phyloP scores from a whole-genome alignment of 2,797 vertebrate species.

The Periophthalmus magnuspinnatus region DNA sequence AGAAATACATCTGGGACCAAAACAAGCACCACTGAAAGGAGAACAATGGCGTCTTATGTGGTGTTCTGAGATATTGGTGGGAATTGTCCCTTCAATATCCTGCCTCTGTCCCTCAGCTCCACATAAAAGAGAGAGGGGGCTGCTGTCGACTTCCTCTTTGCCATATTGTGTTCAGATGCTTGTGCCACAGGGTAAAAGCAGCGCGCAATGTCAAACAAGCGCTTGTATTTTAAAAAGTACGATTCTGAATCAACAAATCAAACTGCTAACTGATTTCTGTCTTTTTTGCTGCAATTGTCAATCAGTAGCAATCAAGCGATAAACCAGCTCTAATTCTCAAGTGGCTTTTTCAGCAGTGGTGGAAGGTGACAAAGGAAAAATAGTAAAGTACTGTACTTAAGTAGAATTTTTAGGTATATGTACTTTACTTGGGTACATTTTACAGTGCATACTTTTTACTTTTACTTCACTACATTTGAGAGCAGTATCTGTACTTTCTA shows the following conservation, averaged over 20 bases:
- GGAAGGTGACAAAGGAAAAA: too few species aligned
- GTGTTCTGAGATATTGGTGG: slow-evolving; percentile 1
- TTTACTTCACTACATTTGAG: too few species aligned
- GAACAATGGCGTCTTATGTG: background rate
- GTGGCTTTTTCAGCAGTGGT: too few species aligned
- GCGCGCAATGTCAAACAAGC: background rate
- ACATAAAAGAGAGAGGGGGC: background rate
- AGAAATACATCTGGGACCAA: slow-evolving; percentile 6
- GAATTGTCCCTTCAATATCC: slow-evolving; percentile 10
- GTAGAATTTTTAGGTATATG: too few species aligned
- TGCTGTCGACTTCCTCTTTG: background rate
- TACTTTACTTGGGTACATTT: too few species aligned
- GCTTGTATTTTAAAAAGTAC: background rate
- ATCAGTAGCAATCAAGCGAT: too few species aligned
- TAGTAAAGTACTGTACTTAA: too few species aligned
- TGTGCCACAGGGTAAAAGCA: background rate
- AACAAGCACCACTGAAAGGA: background rate
- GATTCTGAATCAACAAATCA: background rate
- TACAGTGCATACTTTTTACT: too few species aligned
- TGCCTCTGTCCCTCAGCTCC: background rate
- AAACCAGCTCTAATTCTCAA: too few species aligned
- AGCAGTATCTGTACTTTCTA: too few species aligned
- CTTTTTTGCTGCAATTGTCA: too few species aligned
- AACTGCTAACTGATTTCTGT: too few species aligned
- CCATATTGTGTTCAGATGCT: background rate